Conservation (phyloP, 2,888 invertebrate genomes). For the Sarcophaga caerulescens region DNA sequence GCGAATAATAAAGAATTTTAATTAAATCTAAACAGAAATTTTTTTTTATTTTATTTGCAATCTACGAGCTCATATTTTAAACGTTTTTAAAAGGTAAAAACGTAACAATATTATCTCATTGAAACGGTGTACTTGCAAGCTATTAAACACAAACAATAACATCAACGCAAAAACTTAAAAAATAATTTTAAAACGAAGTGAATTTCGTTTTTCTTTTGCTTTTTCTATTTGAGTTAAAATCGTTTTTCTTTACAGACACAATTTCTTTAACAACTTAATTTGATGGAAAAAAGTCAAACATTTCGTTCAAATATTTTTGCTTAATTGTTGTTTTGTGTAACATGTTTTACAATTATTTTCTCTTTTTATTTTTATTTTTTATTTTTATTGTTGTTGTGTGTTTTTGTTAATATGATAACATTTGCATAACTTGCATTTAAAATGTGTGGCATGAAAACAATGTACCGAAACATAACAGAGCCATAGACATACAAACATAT, state of each 20-base stretch:
- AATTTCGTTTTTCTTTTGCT: background rate
- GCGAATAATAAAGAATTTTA: too few relatives aligned
- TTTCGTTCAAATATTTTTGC: constrained; percentile 30
- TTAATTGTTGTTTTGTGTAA: constrained; percentile 41
- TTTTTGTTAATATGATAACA: constrained; percentile 35
- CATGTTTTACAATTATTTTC: background rate
- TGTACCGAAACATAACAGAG: background rate
- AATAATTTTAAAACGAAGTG: background rate
- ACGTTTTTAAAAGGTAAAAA: too few relatives aligned
- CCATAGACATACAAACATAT: background rate
- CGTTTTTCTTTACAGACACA: background rate
- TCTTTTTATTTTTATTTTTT: background rate
- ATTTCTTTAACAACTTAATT: constrained; percentile 62
- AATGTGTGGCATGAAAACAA: constrained; percentile 50
- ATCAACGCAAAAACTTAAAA: background rate
- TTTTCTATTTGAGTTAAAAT: background rate
- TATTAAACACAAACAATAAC: background rate
- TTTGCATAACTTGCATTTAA: constrained; percentile 55
- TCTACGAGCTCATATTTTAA: too few relatives aligned
- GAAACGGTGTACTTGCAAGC: constrained; percentile 31
- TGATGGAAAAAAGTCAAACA: constrained; percentile 29
- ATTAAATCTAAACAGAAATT: too few relatives aligned
- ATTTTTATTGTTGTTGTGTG: background rate
- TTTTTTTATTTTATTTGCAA: too few relatives aligned
- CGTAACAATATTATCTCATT: background rate